A percentile compares a stretch with the other conserved stretches of the same genome.
Conservation (phyloP, 2,888 invertebrate species). For the Lycophotia porphyrea region DNA sequence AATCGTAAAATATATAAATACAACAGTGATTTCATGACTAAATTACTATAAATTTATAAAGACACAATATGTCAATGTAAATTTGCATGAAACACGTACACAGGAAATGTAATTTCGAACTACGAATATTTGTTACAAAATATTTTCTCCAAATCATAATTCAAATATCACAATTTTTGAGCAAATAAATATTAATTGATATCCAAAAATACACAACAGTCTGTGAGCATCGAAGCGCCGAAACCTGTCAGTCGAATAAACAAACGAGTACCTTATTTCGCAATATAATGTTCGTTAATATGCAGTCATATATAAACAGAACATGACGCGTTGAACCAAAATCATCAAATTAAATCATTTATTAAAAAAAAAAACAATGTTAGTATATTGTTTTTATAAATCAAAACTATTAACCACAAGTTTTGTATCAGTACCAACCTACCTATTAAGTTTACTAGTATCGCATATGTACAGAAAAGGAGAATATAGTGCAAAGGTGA, state of each 20-base stretch:
- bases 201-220: neutral
- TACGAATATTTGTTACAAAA: neutral
- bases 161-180: neutral
- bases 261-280: neutral
- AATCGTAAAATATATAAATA: neutral
- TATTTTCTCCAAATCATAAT: neutral
- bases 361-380: too few species aligned
- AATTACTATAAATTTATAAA: neutral
- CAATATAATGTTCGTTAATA: slow-evolving; percentile 7
- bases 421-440: too few species aligned
- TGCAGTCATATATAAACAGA: neutral
- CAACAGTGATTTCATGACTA: neutral
- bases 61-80: neutral
- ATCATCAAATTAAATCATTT: neutral
- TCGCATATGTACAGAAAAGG: neutral
- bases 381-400: neutral
- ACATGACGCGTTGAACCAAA: neutral
- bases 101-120: neutral
- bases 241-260: neutral
- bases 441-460: neutral
- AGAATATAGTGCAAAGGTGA: neutral
- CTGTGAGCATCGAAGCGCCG: neutral
- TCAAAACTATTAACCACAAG: neutral
- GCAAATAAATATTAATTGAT: slow-evolving; percentile 2
- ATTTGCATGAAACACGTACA: neutral